A percentile compares a stretch with the other conserved stretches of the same genome.
phyloP scores from a whole-genome alignment of 2,113 vertebrate genomes.

The Prolemur simus region DNA sequence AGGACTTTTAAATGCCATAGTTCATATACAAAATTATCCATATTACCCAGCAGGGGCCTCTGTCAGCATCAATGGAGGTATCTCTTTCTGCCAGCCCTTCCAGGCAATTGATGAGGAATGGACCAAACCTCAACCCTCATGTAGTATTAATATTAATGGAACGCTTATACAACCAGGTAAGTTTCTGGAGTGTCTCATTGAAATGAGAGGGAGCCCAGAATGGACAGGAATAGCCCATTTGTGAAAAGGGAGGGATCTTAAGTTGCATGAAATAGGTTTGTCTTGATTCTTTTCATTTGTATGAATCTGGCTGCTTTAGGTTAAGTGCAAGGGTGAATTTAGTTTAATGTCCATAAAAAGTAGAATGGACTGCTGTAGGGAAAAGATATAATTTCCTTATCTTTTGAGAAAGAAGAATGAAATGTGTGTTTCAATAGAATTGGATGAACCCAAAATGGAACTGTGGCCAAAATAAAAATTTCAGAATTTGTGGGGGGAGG shows the following conservation, averaged over 20 bases:
- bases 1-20: neutral
- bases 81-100: neutral
- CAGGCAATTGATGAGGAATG: neutral
- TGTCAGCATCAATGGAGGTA: neutral
- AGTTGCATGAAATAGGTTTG: neutral
- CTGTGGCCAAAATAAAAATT: neutral
- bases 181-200: neutral
- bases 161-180: neutral
- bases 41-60: neutral
- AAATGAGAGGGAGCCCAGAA: neutral
- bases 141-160: neutral
- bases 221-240: neutral
- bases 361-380: neutral
- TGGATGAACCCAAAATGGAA: neutral
- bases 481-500: neutral
- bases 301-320: neutral
- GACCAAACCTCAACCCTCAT: neutral
- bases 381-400: neutral
- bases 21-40: neutral
- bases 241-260: neutral
- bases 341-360: neutral
- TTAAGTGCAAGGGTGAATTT: neutral
- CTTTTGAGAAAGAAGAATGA: conserved; percentile 19
- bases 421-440: neutral
- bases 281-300: neutral